phyloP scores from a whole-genome alignment of 2,888 invertebrate species.

The Drosophila demipolita region DNA sequence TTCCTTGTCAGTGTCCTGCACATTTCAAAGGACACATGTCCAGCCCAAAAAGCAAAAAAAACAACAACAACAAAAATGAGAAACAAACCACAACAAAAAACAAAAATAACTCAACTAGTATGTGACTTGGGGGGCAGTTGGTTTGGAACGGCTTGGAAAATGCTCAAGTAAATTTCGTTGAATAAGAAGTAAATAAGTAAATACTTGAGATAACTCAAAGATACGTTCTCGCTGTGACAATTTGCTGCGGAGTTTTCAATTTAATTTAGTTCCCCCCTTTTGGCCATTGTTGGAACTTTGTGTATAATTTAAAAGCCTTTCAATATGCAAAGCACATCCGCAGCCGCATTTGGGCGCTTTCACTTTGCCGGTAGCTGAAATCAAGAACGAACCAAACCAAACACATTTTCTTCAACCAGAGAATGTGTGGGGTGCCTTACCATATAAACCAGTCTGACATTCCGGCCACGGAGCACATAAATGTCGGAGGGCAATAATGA shows the following conservation, averaged over 20 bases:
- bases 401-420: slow-evolving; percentile 31
- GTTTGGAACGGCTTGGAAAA: slow-evolving; percentile 48
- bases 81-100: neutral
- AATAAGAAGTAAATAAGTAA: slow-evolving; percentile 80
- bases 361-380: slow-evolving; percentile 45
- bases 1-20: slow-evolving; percentile 72
- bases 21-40: slow-evolving; percentile 72
- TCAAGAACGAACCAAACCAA: slow-evolving; percentile 42
- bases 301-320: slow-evolving; percentile 53
- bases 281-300: slow-evolving; percentile 17
- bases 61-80: neutral
- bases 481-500: slow-evolving; percentile 70
- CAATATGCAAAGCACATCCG: slow-evolving; percentile 75
- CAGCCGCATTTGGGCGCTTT: slow-evolving; percentile 54
- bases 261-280: slow-evolving; percentile 33
- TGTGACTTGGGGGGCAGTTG: slow-evolving; percentile 40
- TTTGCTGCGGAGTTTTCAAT: slow-evolving; percentile 42
- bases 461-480: slow-evolving; percentile 66
- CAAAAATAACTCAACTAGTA: slow-evolving; percentile 21
- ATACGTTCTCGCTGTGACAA: slow-evolving; percentile 54
- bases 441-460: slow-evolving; percentile 58
- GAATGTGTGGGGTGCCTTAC: slow-evolving; percentile 45
- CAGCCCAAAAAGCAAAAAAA: slow-evolving; percentile 34
- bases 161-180: slow-evolving; percentile 73
- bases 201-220: slow-evolving; percentile 68